Evolutionary conservation across 2,797 vertebrate species (phyloP).

Genomic region (Diplodus sargus): DNA sequence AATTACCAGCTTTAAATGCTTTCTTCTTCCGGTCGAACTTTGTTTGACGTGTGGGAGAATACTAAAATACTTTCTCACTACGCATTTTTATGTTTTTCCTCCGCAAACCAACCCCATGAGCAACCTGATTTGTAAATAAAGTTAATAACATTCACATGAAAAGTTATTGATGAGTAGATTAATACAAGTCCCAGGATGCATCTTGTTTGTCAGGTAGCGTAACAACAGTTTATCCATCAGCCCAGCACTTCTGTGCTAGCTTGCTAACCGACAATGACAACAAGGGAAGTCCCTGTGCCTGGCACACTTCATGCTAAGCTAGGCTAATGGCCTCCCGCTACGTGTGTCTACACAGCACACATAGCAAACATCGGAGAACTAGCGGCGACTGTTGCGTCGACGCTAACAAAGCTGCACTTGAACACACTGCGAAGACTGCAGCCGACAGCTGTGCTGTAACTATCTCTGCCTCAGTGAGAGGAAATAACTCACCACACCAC

Average conservation of each 20-base stretch:
- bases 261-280: background rate
- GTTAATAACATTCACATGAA: too few relatives aligned
- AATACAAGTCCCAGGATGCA: background rate
- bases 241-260: background rate
- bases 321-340: background rate
- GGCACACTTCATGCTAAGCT: background rate
- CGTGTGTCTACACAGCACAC: too few relatives aligned
- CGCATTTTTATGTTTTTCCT: background rate
- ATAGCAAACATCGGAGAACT: too few relatives aligned
- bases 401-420: too few relatives aligned
- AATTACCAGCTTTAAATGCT: conserved; percentile 15
- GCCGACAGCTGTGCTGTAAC: too few relatives aligned
- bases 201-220: background rate
- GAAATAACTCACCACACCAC: too few relatives aligned
- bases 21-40: background rate
- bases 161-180: too few relatives aligned
- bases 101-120: conserved; percentile 7
- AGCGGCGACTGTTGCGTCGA: too few relatives aligned
- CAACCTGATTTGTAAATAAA: background rate
- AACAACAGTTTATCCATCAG: background rate
- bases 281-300: conserved; percentile 1
- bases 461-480: too few relatives aligned
- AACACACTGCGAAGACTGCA: too few relatives aligned
- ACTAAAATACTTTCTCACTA: background rate
- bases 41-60: background rate